Evolutionary conservation across 2,888 invertebrate species (phyloP).

Genomic region (Tromatobia lineatoria): DNA sequence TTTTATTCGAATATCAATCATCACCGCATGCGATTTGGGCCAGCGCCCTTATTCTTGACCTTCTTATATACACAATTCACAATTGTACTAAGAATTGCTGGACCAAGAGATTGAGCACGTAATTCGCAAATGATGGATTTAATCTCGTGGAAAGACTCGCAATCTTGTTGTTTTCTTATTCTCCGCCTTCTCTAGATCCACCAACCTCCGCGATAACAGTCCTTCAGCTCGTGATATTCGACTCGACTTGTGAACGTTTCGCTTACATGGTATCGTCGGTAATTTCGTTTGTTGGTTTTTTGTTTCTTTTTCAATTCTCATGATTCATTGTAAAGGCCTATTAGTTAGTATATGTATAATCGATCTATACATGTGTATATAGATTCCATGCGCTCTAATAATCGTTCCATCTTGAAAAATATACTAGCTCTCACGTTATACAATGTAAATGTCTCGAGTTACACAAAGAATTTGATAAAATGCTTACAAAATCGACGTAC

Average conservation of each 20-base stretch:
- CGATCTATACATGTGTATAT: conserved; percentile 52
- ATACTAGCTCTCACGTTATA: conserved; percentile 73
- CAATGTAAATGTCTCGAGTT: conserved; percentile 72
- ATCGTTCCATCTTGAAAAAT: conserved; percentile 74
- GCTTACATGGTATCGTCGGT: conserved; percentile 26
- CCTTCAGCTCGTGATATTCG: conserved; percentile 40
- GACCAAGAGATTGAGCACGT: conserved; percentile 54
- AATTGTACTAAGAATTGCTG: conserved; percentile 67
- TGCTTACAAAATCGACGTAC: conserved; percentile 73
- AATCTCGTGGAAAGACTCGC: conserved; percentile 29
- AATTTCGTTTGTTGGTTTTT: conserved; percentile 13
- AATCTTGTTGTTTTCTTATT: conserved; percentile 3
- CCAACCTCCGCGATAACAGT: conserved; percentile 44
- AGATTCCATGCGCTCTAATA: conserved; percentile 55
- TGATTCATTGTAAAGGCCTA: conserved; percentile 71
- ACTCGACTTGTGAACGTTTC: conserved; percentile 38
- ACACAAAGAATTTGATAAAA: conserved; percentile 76
- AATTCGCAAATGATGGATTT: conserved; percentile 25
- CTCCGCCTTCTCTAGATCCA: conserved; percentile 42
- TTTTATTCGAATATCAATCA: no score
- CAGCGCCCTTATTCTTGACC: conserved; percentile 37
- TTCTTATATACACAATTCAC: conserved; percentile 77
- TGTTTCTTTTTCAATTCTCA: conserved; percentile 50
- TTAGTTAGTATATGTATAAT: conserved; percentile 64
- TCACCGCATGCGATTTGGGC: background rate